Percentiles rank a stretch among this genome's conserved stretches.
Evolutionary conservation across 2,888 invertebrate species (phyloP).

Genomic region (Cheilosia pagana): DNA sequence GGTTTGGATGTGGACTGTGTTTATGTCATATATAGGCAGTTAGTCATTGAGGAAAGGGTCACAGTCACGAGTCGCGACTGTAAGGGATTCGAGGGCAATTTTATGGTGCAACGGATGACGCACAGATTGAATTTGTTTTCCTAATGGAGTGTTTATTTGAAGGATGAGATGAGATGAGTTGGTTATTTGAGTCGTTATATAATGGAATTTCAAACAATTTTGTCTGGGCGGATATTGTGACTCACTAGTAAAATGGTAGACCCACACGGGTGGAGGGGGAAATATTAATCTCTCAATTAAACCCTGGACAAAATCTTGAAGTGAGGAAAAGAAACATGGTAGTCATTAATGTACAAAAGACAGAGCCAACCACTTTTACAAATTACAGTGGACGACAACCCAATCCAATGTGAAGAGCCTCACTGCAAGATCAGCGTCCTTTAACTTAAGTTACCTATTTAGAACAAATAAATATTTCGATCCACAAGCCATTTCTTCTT

Average conservation of each 20-base stretch:
- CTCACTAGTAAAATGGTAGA: not conserved
- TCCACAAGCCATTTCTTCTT: too few species aligned
- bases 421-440: too few species aligned
- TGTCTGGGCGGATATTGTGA: not conserved
- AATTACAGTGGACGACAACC: not conserved
- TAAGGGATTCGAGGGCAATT: not conserved
- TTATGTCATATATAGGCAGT: not conserved
- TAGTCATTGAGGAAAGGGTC: constrained; percentile 26
- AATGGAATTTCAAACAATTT: constrained; percentile 12
- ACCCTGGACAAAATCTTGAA: too few species aligned
- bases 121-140: constrained; percentile 26
- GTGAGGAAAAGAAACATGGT: too few species aligned
- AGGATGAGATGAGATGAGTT: constrained; percentile 6
- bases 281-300: too few species aligned
- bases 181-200: constrained; percentile 17
- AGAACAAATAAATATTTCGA: too few species aligned
- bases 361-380: too few species aligned
- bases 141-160: not conserved
- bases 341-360: too few species aligned
- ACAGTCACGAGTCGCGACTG: constrained; percentile 1
- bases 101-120: constrained; percentile 12
- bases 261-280: not conserved
- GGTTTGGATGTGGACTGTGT: not conserved
- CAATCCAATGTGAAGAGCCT: too few species aligned
- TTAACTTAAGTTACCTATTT: too few species aligned